phyloP scores from a whole-genome alignment of 2,113 vertebrate species.

The Lontra canadensis region DNA sequence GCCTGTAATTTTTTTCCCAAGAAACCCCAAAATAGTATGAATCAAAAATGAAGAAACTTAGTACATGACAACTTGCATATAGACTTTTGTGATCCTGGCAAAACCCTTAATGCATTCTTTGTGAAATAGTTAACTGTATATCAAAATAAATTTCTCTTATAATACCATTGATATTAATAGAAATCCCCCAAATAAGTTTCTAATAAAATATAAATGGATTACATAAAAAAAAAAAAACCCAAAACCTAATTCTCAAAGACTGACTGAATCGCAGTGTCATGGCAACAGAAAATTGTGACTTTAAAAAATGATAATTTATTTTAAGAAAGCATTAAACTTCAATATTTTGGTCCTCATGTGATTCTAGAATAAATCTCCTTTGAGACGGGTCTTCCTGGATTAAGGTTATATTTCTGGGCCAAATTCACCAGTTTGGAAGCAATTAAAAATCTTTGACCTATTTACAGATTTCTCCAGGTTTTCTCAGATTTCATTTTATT shows the following conservation, averaged over 20 bases:
- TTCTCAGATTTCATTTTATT: conserved; percentile 1
- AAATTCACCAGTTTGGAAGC: neutral
- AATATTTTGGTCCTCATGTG: neutral
- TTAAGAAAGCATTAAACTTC: conserved; percentile 9
- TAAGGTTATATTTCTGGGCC: conserved; percentile 1
- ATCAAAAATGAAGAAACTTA: neutral
- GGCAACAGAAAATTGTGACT: neutral
- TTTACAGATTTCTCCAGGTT: neutral
- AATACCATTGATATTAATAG: neutral
- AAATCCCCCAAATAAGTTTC: conserved; percentile 30
- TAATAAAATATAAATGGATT: conserved; percentile 16
- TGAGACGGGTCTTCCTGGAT: conserved; percentile 3
- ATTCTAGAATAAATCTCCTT: neutral
- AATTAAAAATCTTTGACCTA: conserved; percentile 24
- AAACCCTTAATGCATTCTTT: neutral
- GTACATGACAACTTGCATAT: neutral
- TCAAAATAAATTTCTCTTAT: conserved; percentile 1
- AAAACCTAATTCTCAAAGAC: neutral
- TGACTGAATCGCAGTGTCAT: neutral
- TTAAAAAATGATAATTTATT: conserved; percentile 24
- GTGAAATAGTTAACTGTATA: conserved; percentile 13
- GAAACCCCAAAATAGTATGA: neutral
- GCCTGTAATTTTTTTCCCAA: neutral
- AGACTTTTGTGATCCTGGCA: neutral
- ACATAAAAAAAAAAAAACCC: neutral